A percentile compares a stretch with the other conserved stretches of the same genome.
Conservation (phyloP, 2,888 invertebrate genomes). For the Netelia virgata region DNA sequence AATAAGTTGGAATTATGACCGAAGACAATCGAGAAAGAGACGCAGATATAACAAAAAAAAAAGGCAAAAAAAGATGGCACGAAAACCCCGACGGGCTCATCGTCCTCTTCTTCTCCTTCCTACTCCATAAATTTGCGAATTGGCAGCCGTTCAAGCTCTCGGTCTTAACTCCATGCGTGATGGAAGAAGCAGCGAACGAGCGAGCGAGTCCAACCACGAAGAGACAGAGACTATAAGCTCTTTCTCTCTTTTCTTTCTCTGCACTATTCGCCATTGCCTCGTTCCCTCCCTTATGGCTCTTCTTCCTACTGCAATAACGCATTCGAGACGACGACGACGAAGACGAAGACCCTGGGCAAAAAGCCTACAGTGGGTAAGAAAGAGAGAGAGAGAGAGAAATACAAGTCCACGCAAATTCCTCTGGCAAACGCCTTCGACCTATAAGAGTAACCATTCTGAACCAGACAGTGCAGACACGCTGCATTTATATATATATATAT, state of each 20-base stretch:
- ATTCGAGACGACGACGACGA: slow-evolving; percentile 62
- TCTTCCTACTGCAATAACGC: slow-evolving; percentile 66
- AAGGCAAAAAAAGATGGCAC: slow-evolving; percentile 2
- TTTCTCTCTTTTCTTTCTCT: slow-evolving; percentile 20
- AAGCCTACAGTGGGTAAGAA: neutral
- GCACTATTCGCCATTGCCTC: slow-evolving; percentile 33
- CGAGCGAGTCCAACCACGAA: slow-evolving; percentile 39
- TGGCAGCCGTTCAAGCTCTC: slow-evolving; percentile 68
- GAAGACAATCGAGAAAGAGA: neutral
- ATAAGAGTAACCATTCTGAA: slow-evolving; percentile 43
- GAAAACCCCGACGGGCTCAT: slow-evolving; percentile 56
- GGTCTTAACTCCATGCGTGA: slow-evolving; percentile 47
- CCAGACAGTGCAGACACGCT: slow-evolving; percentile 53
- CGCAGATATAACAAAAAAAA: neutral
- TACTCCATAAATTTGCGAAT: slow-evolving; percentile 69
- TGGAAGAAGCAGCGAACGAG: slow-evolving; percentile 22
- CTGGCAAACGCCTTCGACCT: slow-evolving; percentile 66
- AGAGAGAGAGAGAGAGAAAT: slow-evolving; percentile 19
- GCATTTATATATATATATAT: slow-evolving; percentile 40
- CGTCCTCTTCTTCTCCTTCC: slow-evolving; percentile 64
- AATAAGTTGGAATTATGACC: too few relatives aligned
- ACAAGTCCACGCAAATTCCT: slow-evolving; percentile 59
- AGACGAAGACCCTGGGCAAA: slow-evolving; percentile 32
- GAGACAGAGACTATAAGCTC: slow-evolving; percentile 30
- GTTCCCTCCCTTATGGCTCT: slow-evolving; percentile 51